Conservation (phyloP, 2,797 vertebrate genomes). For the Benthosema pterotum region DNA sequence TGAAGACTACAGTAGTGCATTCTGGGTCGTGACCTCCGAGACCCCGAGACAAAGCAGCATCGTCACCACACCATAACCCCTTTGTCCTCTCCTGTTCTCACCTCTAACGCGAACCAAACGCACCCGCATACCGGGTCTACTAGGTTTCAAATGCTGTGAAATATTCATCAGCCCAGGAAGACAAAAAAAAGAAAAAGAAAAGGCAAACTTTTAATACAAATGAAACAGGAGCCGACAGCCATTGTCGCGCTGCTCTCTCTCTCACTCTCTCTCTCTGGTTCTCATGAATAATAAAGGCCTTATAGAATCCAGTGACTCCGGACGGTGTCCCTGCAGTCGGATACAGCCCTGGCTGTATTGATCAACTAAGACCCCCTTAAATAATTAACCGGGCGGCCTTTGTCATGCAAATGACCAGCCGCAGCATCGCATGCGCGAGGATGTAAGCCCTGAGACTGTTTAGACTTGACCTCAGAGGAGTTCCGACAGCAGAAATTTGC, state of each 20-base stretch:
- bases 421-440: constrained; percentile 32
- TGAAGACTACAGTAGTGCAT: neutral
- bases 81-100: too few relatives aligned
- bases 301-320: constrained; percentile 76
- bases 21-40: constrained; percentile 40
- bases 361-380: constrained; percentile 82
- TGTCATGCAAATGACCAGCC: constrained; percentile 82
- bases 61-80: too few relatives aligned
- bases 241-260: constrained; percentile 67
- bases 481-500: constrained; percentile 40
- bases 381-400: constrained; percentile 83
- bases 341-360: constrained; percentile 81
- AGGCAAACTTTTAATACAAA: constrained; percentile 79
- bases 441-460: constrained; percentile 12
- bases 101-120: too few relatives aligned
- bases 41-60: constrained; percentile 48
- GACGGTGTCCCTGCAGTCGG: constrained; percentile 79
- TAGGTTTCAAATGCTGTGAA: constrained; percentile 76
- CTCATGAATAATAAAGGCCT: constrained; percentile 78
- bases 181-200: too few relatives aligned
- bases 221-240: constrained; percentile 72
- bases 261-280: constrained; percentile 66
- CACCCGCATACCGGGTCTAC: too few relatives aligned
- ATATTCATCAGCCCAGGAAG: constrained; percentile 78
- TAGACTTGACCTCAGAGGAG: neutral